Conservation (phyloP, 2,888 invertebrate genomes). For the Orthonevra nobilis region DNA sequence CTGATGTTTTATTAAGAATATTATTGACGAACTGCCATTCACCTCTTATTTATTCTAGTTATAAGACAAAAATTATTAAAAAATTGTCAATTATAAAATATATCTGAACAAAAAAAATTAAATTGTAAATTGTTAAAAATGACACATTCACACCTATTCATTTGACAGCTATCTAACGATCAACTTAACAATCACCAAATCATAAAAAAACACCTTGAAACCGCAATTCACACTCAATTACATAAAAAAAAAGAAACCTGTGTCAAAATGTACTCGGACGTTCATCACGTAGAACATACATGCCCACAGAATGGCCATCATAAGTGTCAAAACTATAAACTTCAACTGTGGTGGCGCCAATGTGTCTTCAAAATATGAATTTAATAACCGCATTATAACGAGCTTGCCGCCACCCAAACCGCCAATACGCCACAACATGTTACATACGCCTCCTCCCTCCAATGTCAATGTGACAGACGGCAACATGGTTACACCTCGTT, state of each 20-base stretch:
- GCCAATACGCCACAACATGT: neutral
- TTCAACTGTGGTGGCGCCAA: conserved; percentile 55
- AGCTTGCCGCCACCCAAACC: neutral
- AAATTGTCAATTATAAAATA: no score
- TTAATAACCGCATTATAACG: conserved; percentile 46
- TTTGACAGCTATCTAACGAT: no score
- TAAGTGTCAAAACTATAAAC: conserved; percentile 15
- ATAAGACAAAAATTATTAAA: no score
- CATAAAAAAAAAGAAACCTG: conserved; percentile 3
- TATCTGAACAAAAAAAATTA: no score
- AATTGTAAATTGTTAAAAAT: no score
- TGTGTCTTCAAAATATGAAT: conserved; percentile 55
- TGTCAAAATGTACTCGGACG: conserved; percentile 7
- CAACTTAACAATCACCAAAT: neutral
- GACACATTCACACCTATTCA: no score
- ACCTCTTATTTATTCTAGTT: no score
- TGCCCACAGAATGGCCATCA: neutral
- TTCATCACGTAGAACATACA: neutral
- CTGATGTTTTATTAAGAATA: no score
- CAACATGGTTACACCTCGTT: conserved; percentile 12
- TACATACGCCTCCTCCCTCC: conserved; percentile 1
- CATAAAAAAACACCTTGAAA: neutral
- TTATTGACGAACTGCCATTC: no score
- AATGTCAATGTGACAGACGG: conserved; percentile 35
- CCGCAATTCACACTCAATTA: neutral